Base-by-base conservation (phyloP, 2,113 vertebrate species). In the Tenebrosternarchus preto region DNA sequence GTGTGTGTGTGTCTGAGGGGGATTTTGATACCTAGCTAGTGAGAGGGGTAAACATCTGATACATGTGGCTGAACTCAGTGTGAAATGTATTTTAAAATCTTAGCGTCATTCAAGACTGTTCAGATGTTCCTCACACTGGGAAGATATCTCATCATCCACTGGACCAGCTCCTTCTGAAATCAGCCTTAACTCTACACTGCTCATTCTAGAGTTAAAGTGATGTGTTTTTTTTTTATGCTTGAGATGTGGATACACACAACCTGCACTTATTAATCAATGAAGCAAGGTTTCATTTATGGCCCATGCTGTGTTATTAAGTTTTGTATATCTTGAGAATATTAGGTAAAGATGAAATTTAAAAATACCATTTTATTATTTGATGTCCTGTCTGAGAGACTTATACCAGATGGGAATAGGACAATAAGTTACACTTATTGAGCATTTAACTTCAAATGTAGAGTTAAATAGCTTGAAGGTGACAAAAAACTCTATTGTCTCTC, bases 11-110 rank as follows among this genome's bases (percentile, higher is more conserved):
- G n/a, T n/a, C n/a, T n/a, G n/a, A n/a, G 39, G 39, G 39, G 39
- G 6, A 9, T 5, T 1, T 43, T 2, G 39, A 5, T 63, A 67
- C 5, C 7, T 67, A 36, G 6, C 56, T 71, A 19, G n/a, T 11
- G 33, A 24, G 56, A 33, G 43, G 43, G 11, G 60, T 43, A 22
- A 24, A 16, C 24, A 56, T 33, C 63, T 22, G 50, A 57, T 50
- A 12, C 50, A 50, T 78, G 76, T 70, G 59, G 79, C 72, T 75
- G 20, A 2, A 64, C 71, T 59, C 61, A 1, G n/a, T n/a, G n/a
- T n/a, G n/a, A n/a, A n/a, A n/a, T 68, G 74, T 74, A 80, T 80
- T 80, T 80, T 67, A 66, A 74, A 75, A 46, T 72, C 24, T 66
- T 74, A 75, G 67, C 67, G 70, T 73, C 67, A 57, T 80, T 61